phyloP scores from a whole-genome alignment of 2,797 vertebrate species.

The Peromyscus aztecus region DNA sequence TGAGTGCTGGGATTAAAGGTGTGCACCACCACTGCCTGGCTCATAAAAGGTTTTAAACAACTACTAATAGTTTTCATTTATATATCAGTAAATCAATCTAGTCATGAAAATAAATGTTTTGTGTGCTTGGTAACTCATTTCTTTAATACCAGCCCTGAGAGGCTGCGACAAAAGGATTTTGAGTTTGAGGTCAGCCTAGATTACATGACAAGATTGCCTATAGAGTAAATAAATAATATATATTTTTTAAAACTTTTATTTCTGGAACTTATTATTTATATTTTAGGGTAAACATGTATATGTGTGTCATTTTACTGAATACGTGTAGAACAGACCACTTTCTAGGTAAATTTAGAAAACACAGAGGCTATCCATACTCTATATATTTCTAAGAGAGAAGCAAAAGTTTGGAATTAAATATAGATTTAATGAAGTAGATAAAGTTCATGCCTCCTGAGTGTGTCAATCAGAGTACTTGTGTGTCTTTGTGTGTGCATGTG shows the following conservation, averaged over 20 bases:
- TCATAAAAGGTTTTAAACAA: background rate
- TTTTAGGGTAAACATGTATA: background rate
- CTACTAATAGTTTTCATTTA: conserved; percentile 16
- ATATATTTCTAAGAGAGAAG: background rate
- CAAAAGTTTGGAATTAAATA: background rate
- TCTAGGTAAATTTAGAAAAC: background rate
- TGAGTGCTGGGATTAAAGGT: too few species aligned
- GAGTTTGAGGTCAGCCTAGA: background rate
- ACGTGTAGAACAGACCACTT: background rate
- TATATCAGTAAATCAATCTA: conserved; percentile 32
- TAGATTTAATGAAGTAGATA: background rate
- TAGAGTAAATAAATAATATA: background rate
- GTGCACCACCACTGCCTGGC: too few species aligned
- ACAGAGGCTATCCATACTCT: background rate
- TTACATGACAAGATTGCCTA: background rate
- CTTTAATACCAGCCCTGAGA: background rate
- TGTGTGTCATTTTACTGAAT: background rate
- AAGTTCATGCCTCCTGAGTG: background rate
- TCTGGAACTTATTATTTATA: background rate
- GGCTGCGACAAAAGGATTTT: background rate
- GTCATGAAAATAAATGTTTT: conserved; percentile 51
- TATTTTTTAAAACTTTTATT: conserved; percentile 33
- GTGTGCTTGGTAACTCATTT: background rate
- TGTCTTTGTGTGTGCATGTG: background rate
- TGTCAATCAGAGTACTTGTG: background rate